A percentile compares a stretch with the other conserved stretches of the same genome.
These are phyloP conservation scores for Drosophila ambigua DNA, from an alignment of 1,140 invertebrate species.

Conservation along the genomic window DNA sequence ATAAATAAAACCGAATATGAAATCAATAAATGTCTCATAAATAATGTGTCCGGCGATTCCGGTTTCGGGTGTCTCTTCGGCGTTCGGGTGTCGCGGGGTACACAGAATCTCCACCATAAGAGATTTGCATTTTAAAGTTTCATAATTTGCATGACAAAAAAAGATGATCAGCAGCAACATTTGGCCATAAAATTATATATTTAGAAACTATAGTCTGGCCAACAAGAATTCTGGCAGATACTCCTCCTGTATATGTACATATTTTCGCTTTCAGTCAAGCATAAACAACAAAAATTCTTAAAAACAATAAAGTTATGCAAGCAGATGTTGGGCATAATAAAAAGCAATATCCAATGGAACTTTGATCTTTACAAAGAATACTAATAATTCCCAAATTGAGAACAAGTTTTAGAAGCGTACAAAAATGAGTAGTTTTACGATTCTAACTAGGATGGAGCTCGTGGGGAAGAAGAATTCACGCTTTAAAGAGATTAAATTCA, in stretches of 20 bases:
- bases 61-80: conserved; percentile 15
- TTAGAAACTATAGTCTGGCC: conserved; percentile 27
- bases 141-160: conserved; percentile 64
- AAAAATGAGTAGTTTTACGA: too few relatives aligned
- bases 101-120: conserved; percentile 23
- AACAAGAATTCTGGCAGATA: conserved; percentile 14
- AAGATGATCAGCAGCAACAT: conserved; percentile 26
- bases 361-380: background rate
- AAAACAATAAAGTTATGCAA: conserved; percentile 30
- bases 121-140: conserved; percentile 65
- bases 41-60: conserved; percentile 33
- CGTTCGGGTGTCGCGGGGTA: conserved; percentile 13
- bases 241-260: background rate
- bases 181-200: conserved; percentile 37
- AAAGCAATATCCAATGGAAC: background rate
- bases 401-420: too few relatives aligned
- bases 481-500: too few relatives aligned
- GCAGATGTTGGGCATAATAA: conserved; percentile 12
- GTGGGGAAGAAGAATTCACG: too few relatives aligned
- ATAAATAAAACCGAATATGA: conserved; percentile 12
- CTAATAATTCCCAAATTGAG: too few relatives aligned
- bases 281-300: conserved; percentile 2
- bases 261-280: conserved; percentile 58
- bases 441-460: too few relatives aligned
- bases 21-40: conserved; percentile 53